A percentile compares a stretch with the other conserved stretches of the same genome.
Evolutionary conservation across 2,113 vertebrate genomes (phyloP).

Genomic region (Neodontobutis hainanensis): DNA sequence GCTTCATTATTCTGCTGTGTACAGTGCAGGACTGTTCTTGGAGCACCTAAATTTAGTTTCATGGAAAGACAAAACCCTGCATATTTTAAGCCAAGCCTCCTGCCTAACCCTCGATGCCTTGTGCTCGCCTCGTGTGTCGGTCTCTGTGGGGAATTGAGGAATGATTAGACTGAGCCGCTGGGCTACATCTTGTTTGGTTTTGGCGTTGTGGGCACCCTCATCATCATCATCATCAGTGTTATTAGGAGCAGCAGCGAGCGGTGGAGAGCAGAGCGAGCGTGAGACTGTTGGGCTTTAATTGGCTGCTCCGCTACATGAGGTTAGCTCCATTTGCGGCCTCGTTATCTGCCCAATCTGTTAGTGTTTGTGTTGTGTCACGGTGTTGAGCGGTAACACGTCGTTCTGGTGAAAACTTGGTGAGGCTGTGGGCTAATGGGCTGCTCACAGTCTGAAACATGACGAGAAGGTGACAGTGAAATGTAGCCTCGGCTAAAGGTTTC

Average conservation of each 20-base stretch:
- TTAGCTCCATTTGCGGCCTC: conserved; percentile 46
- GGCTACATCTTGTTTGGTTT: conserved; percentile 35
- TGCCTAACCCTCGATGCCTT: neutral
- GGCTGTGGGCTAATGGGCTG: neutral
- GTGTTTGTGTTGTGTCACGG: neutral
- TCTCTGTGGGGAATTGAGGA: conserved; percentile 19
- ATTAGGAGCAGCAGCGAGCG: conserved; percentile 18
- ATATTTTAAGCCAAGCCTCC: conserved; percentile 21
- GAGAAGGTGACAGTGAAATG: neutral
- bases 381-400: conserved; percentile 22
- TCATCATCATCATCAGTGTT: conserved; percentile 19
- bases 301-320: conserved; percentile 31
- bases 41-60: conserved; percentile 40
- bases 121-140: neutral
- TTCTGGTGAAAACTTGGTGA: neutral
- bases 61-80: neutral
- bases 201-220: conserved; percentile 19
- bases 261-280: neutral
- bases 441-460: neutral
- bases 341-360: conserved; percentile 20
- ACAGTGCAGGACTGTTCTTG: conserved; percentile 2
- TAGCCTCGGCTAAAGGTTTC: neutral
- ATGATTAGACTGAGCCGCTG: conserved; percentile 27
- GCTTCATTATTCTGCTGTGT: conserved; percentile 31
- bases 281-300: conserved; percentile 44